A percentile compares a stretch with the other conserved stretches of the same genome.
Evolutionary conservation across 2,888 invertebrate species (phyloP).

Genomic region (Plemyria rubiginata): DNA sequence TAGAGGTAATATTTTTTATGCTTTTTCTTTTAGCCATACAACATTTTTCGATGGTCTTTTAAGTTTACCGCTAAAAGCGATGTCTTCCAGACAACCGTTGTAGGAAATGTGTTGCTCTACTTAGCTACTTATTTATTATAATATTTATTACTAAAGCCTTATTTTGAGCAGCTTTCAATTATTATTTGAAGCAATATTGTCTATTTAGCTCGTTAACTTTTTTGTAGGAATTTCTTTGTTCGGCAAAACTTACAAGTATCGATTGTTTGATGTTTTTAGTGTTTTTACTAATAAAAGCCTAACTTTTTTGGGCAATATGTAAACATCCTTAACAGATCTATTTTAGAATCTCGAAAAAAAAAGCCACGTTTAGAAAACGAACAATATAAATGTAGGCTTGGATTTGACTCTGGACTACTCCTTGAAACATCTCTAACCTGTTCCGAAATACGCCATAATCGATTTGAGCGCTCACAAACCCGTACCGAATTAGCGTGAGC

Average conservation of each 20-base stretch:
- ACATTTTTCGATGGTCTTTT: not conserved
- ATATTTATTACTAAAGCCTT: not conserved
- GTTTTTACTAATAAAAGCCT: no score
- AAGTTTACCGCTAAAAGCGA: not conserved
- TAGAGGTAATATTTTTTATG: constrained; percentile 6
- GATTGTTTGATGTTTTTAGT: no score
- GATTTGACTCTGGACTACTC: not conserved
- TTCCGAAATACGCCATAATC: no score
- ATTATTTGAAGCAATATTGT: no score
- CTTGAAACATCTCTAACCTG: not conserved
- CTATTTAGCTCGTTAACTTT: no score
- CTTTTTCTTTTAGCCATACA: not conserved
- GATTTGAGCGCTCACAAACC: no score
- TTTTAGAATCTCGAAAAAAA: not conserved
- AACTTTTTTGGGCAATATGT: no score
- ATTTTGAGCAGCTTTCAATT: not conserved
- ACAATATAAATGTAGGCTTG: no score
- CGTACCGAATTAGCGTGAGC: no score
- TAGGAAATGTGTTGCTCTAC: not conserved
- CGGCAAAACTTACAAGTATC: no score
- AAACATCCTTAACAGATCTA: not conserved
- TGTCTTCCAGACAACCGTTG: constrained; percentile 1
- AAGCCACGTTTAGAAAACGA: not conserved
- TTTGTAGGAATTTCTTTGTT: no score
- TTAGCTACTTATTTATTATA: not conserved